Evolutionary conservation across 1,140 invertebrate species (phyloP), one percentile per base, ranked within the genome.

Genomic region (Hycleus phaleratus): DNA sequence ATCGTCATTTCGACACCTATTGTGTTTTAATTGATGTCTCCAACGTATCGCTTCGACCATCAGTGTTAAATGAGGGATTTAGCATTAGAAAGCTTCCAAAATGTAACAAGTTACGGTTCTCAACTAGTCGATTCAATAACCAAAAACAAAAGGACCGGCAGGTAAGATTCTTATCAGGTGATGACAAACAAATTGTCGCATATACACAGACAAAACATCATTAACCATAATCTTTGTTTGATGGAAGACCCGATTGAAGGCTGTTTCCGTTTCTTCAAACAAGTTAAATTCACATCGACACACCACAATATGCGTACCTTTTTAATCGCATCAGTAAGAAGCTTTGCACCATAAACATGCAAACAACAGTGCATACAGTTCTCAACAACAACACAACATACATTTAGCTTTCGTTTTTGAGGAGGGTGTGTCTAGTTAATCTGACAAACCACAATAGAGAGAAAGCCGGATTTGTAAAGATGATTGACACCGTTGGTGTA

Each of bases 401-500:
- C 32, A 32, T 32, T 32, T 32, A 32, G 32, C 32, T 32, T 32
- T 32, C 32, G 32, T 32, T 32, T 32, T 32, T 32, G 32, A 61
- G 59, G 53, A 64, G 62, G 62, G 62, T 57, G 60, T 56, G 59
- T 48, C 60, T 39, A 32, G 26, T 52, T 65, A 65, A 65, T 65
- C 63, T 62, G 63, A 65, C 63, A 63, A 63, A 60, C 56, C 55
- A 58, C 60, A 62, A 63, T 60, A 55, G 61, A 49, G 49, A 63
- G 63, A 65, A 61, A 32, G 32, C 32, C 63, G 58, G 63, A 65
- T 65, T 65, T 65, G 25, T 38, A 45, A 26, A 46, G 56, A 65
- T 65, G 63, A 65, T 65, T 65, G 63, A 65, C 63, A 63, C 61
- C 59, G 38, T 32, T 56, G 58, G 38, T 49, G 11, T 48, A 32